phyloP scores from a whole-genome alignment of 2,888 invertebrate genomes.

The Sacculina carcini region DNA sequence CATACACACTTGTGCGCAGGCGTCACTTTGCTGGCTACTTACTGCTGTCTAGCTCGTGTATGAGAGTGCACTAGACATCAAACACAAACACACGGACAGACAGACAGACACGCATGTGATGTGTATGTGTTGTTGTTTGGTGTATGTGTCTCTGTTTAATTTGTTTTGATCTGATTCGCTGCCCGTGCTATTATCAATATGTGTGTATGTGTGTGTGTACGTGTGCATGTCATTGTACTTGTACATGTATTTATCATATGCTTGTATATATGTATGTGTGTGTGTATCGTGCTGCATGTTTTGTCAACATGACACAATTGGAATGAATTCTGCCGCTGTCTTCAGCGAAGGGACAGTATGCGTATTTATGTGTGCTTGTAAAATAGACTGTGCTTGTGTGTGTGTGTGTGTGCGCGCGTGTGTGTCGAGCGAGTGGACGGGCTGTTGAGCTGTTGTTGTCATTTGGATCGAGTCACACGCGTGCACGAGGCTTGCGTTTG shows the following conservation, averaged over 20 bases:
- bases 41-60: constrained; percentile 1
- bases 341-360: not conserved
- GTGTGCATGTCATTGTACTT: not conserved
- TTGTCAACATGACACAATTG: not conserved
- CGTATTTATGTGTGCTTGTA: not conserved
- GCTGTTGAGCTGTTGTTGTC: too few species aligned
- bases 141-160: not conserved
- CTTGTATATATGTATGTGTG: not conserved
- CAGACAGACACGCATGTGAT: too few species aligned
- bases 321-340: constrained; percentile 8
- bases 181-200: not conserved
- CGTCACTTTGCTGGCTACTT: not conserved
- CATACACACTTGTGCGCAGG: constrained; percentile 1
- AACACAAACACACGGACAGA: too few species aligned
- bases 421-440: too few species aligned
- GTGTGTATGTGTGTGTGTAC: not conserved
- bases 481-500: too few species aligned
- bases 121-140: not conserved
- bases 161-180: not conserved
- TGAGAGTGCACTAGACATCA: constrained; percentile 2
- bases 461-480: too few species aligned
- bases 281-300: not conserved
- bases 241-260: too few species aligned
- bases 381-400: not conserved
- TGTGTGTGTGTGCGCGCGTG: not conserved